A percentile compares a stretch with the other conserved stretches of the same genome.
These are phyloP conservation scores for Ctenomys sociabilis DNA, from an alignment of 2,113 vertebrate genomes.

Conservation along the genomic window DNA sequence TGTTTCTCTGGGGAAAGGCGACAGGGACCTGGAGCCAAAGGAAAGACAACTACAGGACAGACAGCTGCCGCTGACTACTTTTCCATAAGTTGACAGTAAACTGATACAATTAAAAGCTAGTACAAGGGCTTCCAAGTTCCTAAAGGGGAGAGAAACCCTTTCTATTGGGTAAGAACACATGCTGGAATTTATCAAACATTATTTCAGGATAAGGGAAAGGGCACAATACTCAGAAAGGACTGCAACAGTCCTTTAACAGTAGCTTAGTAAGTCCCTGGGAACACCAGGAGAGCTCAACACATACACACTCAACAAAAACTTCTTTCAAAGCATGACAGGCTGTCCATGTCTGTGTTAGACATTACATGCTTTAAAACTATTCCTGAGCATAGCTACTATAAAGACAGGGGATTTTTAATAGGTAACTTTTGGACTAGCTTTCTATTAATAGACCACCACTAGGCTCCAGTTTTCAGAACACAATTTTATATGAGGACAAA, in stretches of 20 bases:
- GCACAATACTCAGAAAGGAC: background rate
- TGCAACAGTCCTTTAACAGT: background rate
- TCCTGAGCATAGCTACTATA: background rate
- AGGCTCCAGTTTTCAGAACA: slow-evolving; percentile 15
- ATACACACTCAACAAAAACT: background rate
- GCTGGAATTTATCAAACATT: background rate
- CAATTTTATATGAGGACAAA: background rate
- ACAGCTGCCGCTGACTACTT: background rate
- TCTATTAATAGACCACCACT: background rate
- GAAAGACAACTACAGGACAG: background rate
- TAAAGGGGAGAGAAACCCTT: background rate
- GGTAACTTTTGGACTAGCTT: background rate
- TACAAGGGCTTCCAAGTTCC: background rate
- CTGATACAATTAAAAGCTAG: background rate
- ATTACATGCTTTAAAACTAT: background rate
- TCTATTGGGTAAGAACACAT: too few species aligned
- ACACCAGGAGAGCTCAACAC: background rate
- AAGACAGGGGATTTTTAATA: background rate
- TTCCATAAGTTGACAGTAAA: background rate
- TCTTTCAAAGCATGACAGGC: background rate
- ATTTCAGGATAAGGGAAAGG: background rate
- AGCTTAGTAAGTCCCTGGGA: background rate
- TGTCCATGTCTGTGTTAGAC: background rate
- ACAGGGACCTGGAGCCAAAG: background rate
- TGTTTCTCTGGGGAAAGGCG: background rate